A percentile compares a stretch with the other conserved stretches of the same genome.
Conservation (phyloP, 2,888 invertebrate species). For the Agrochola circellaris region DNA sequence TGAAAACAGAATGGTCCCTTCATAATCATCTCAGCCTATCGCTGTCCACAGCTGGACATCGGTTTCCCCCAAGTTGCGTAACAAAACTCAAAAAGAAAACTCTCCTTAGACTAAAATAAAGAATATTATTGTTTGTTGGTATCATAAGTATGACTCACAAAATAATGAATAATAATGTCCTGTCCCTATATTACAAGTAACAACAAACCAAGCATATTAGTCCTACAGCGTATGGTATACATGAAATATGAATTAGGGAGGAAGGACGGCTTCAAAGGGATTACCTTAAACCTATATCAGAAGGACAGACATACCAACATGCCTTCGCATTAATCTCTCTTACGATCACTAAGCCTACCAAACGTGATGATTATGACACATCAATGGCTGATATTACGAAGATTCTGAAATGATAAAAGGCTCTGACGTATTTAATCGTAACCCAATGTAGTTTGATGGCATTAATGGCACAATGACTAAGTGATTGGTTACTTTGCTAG, state of each 20-base stretch:
- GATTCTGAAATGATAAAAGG: conserved; percentile 3
- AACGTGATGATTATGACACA: conserved; percentile 22
- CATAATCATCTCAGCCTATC: background rate
- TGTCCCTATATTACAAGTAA: background rate
- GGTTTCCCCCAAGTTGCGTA: background rate
- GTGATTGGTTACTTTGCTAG: background rate
- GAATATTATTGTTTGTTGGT: background rate
- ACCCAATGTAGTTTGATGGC: background rate
- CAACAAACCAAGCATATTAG: background rate
- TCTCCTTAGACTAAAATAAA: background rate
- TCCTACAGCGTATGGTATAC: conserved; percentile 8
- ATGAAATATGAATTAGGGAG: conserved; percentile 46
- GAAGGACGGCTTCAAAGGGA: conserved; percentile 22
- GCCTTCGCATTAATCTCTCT: conserved; percentile 43
- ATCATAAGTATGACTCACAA: too few relatives aligned
- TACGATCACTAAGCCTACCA: conserved; percentile 35
- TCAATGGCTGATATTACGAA: background rate
- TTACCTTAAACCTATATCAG: conserved; percentile 41
- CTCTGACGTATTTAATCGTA: background rate
- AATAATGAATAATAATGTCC: too few relatives aligned
- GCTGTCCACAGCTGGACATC: too few relatives aligned
- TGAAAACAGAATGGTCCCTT: background rate
- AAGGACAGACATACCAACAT: conserved; percentile 37
- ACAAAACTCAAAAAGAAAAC: background rate
- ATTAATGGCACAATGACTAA: background rate